Conservation (phyloP, 2,113 vertebrate species). For the Cyanoderma ruficeps region DNA sequence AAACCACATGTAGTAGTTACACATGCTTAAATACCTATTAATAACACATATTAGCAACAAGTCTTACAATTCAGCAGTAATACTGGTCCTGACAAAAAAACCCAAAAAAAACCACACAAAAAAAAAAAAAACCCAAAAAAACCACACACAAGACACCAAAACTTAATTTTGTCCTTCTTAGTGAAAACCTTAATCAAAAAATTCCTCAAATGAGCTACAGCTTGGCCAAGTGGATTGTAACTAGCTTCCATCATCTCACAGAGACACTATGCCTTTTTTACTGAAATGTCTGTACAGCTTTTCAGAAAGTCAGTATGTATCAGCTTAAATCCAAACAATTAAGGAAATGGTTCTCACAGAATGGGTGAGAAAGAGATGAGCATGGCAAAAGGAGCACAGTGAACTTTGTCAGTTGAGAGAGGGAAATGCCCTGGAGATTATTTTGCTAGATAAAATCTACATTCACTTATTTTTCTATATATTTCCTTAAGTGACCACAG, state of each 20-base stretch:
- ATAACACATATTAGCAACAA: not conserved
- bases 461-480: not conserved
- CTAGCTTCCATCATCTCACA: not conserved
- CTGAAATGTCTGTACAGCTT: not conserved
- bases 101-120: not conserved
- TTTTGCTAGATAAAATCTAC: not conserved
- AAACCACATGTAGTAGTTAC: not conserved
- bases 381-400: not conserved
- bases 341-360: not conserved
- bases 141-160: not conserved
- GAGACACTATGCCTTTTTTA: not conserved
- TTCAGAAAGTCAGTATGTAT: not conserved
- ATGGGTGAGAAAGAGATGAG: constrained; percentile 23
- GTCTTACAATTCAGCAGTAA: not conserved
- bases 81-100: not conserved
- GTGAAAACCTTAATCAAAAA: not conserved
- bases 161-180: not conserved
- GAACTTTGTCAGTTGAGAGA: not conserved
- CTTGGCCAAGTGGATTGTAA: not conserved
- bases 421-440: not conserved
- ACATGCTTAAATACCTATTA: not conserved
- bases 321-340: constrained; percentile 25
- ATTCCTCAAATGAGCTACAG: not conserved
- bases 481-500: not conserved
- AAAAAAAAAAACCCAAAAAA: not conserved